A percentile compares a stretch with the other conserved stretches of the same genome.
These are phyloP conservation scores for Stenotaenia linearis DNA, from an alignment of 2,888 invertebrate genomes.

Conservation along the genomic window DNA sequence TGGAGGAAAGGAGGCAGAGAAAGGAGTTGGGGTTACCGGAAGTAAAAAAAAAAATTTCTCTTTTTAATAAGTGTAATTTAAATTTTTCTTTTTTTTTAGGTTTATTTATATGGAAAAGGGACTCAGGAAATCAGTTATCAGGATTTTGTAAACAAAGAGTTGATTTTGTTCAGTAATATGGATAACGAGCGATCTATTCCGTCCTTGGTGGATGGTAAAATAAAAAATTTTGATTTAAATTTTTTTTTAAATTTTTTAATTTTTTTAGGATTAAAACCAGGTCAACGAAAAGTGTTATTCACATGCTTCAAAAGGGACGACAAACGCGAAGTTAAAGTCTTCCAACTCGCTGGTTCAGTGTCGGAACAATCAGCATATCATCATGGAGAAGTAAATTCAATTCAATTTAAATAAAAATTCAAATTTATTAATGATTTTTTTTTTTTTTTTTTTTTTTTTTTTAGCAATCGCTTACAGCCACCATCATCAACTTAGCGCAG, in stretches of 20 bases:
- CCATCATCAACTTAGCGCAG: slow-evolving; percentile 95
- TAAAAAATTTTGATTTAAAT: neutral
- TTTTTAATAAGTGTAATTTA: slow-evolving; percentile 34
- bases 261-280: slow-evolving; percentile 74
- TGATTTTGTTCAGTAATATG: slow-evolving; percentile 90
- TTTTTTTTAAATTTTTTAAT: neutral
- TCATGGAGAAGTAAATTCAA: slow-evolving; percentile 72
- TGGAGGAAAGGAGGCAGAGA: slow-evolving; percentile 81
- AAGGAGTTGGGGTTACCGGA: slow-evolving; percentile 79
- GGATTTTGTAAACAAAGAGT: slow-evolving; percentile 91
- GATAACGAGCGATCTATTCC: slow-evolving; percentile 89
- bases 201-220: slow-evolving; percentile 63
- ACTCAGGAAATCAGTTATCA: slow-evolving; percentile 74
- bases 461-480: slow-evolving; percentile 72
- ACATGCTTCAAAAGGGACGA: slow-evolving; percentile 95
- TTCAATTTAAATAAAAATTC: too few species aligned
- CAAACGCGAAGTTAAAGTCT: slow-evolving; percentile 92
- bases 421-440: too few species aligned
- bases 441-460: neutral
- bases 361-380: slow-evolving; percentile 97
- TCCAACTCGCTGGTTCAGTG: slow-evolving; percentile 94
- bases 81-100: slow-evolving; percentile 42
- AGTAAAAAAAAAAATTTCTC: slow-evolving; percentile 46
- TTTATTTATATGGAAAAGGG: slow-evolving; percentile 82
- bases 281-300: slow-evolving; percentile 81